Conservation (phyloP, 2,888 invertebrate genomes). For the Psylliodes chrysocephalus region DNA sequence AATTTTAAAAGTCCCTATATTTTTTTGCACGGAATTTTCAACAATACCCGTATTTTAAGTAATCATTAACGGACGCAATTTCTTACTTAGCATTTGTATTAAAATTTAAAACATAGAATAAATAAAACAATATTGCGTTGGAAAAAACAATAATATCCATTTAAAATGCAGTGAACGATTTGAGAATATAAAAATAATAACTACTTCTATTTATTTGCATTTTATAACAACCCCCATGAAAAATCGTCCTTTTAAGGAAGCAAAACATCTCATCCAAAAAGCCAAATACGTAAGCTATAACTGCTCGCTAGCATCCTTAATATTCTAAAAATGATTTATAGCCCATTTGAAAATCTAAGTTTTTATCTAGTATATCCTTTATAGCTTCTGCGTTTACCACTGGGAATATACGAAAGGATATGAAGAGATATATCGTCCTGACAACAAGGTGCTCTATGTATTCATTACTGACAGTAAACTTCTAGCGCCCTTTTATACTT, state of each 20-base stretch:
- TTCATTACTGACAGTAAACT: conserved; percentile 31
- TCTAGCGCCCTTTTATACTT: conserved; percentile 25
- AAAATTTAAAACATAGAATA: too few relatives aligned
- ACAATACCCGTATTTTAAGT: too few relatives aligned
- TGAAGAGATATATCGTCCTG: conserved; percentile 24
- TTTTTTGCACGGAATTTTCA: too few relatives aligned
- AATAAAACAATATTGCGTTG: too few relatives aligned
- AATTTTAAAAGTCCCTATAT: too few relatives aligned
- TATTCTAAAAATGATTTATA: conserved; percentile 9
- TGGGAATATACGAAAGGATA: conserved; percentile 13
- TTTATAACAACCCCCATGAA: too few relatives aligned
- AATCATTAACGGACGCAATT: too few relatives aligned
- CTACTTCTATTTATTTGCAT: too few relatives aligned
- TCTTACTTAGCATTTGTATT: too few relatives aligned
- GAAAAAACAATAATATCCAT: too few relatives aligned
- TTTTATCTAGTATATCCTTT: conserved; percentile 9
- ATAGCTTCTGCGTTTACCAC: conserved; percentile 3
- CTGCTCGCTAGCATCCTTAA: conserved; percentile 1
- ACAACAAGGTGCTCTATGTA: conserved; percentile 31
- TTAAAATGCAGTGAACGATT: too few relatives aligned
- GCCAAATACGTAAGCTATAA: background rate
- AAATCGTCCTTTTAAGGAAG: background rate
- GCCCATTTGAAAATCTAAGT: conserved; percentile 5
- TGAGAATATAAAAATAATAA: too few relatives aligned
- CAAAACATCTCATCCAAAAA: background rate